Percentiles rank a stretch among this genome's conserved stretches.
Conservation (phyloP, 2,797 vertebrate genomes). For the Eospalax fontanierii region DNA sequence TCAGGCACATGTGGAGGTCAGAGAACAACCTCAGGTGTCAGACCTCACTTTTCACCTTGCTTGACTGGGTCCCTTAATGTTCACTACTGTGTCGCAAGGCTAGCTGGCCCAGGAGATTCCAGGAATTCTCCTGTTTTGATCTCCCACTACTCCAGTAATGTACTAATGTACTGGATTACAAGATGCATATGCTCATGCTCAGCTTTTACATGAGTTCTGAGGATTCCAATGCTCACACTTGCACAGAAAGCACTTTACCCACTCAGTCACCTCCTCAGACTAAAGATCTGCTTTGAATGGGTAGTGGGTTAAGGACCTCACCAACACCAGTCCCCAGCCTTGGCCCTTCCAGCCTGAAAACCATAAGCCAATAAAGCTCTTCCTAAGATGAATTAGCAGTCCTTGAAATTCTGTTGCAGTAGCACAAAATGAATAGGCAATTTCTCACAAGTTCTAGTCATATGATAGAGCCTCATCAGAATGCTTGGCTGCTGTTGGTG, state of each 20-base stretch:
- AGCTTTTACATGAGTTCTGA: neutral
- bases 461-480: too few relatives aligned
- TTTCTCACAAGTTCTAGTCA: too few relatives aligned
- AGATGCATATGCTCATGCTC: neutral
- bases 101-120: neutral
- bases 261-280: neutral
- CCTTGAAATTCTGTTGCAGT: neutral
- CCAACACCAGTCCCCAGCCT: too few relatives aligned
- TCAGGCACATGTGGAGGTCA: neutral
- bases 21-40: neutral
- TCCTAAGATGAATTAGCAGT: too few relatives aligned
- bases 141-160: neutral
- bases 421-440: neutral
- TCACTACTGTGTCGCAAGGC: neutral
- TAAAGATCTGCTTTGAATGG: neutral
- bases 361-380: too few relatives aligned
- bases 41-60: neutral
- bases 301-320: neutral
- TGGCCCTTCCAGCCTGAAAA: too few relatives aligned
- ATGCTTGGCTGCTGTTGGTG: neutral
- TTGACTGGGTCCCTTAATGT: neutral
- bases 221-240: neutral
- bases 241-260: neutral
- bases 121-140: neutral
- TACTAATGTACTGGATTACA: neutral